phyloP scores from a whole-genome alignment of 2,113 vertebrate genomes.

The Nyctibius bracteatus region DNA sequence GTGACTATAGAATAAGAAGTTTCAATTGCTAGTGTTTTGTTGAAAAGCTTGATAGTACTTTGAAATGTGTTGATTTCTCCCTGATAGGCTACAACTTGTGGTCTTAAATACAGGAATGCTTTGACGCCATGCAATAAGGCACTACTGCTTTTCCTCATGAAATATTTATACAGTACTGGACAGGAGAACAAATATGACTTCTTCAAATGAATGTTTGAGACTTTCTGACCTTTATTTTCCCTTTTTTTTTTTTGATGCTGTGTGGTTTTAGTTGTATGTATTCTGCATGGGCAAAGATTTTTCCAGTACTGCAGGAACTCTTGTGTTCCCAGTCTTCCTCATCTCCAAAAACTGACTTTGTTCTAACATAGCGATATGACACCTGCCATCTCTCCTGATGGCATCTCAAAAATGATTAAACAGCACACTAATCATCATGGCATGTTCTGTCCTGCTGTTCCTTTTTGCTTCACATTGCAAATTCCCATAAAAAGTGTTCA shows the following conservation, averaged over 20 bases:
- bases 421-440: neutral
- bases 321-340: neutral
- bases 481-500: neutral
- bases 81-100: neutral
- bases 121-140: neutral
- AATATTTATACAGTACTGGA: neutral
- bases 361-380: neutral
- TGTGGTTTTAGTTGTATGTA: neutral
- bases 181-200: neutral
- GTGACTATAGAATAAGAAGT: neutral
- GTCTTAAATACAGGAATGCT: constrained; percentile 16
- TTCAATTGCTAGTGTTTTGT: neutral
- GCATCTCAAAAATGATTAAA: neutral
- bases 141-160: neutral
- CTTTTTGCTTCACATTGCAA: neutral
- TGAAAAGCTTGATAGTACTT: neutral
- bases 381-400: neutral
- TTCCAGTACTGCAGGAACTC: neutral
- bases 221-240: neutral
- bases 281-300: neutral
- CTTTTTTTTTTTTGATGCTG: neutral
- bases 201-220: neutral
- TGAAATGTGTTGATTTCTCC: neutral
- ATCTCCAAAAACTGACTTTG: neutral
- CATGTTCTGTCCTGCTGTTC: neutral